Conservation (phyloP, 2,113 vertebrate species). For the Festucalex cinctus region DNA sequence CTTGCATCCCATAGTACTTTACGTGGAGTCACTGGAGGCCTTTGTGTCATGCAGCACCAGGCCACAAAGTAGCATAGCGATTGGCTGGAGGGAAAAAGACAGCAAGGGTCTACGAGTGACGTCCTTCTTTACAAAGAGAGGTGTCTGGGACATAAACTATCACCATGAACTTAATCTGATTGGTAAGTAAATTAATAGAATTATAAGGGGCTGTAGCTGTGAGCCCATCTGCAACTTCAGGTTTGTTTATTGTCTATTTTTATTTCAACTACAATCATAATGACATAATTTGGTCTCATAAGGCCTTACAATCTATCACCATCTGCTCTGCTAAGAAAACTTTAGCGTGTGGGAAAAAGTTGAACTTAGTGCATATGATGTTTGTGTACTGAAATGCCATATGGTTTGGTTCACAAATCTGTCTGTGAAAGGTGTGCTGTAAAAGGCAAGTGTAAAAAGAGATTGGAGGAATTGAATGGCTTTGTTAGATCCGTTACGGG, state of each 20-base stretch:
- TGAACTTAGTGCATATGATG: background rate
- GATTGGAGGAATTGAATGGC: background rate
- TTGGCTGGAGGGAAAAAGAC: conserved; percentile 75
- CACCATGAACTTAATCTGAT: conserved; percentile 75
- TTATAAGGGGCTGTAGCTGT: background rate
- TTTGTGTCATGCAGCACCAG: conserved; percentile 76
- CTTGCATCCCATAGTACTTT: conserved; percentile 55
- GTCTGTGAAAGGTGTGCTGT: background rate
- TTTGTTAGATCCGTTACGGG: background rate
- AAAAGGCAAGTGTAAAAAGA: background rate
- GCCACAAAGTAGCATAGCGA: conserved; percentile 63
- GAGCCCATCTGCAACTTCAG: background rate
- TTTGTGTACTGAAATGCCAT: background rate
- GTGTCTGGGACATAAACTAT: conserved; percentile 77
- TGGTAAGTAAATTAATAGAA: conserved; percentile 54
- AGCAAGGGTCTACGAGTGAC: conserved; percentile 58
- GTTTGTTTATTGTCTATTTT: background rate
- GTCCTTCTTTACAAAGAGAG: conserved; percentile 64
- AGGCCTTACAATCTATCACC: background rate
- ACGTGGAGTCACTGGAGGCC: conserved; percentile 71
- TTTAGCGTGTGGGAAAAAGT: background rate
- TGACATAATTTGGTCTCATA: background rate
- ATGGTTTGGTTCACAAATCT: background rate
- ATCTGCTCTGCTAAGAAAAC: background rate
- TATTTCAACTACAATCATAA: background rate